Base-by-base conservation (phyloP, 2,113 vertebrate genomes). In the Chascanopsetta lugubris region DNA sequence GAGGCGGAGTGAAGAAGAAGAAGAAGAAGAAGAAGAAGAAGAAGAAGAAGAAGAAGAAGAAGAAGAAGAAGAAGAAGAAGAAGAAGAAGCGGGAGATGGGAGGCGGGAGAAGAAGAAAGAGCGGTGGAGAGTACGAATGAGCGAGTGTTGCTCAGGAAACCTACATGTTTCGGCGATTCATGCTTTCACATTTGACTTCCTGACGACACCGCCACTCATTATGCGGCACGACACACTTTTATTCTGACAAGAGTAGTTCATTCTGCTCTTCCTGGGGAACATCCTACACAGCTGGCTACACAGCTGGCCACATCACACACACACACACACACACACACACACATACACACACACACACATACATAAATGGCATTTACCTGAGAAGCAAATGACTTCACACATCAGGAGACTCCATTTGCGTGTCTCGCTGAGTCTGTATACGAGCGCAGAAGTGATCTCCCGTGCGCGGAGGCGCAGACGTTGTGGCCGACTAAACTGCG, bases 371-470 rank as follows among this genome's bases (percentile, higher is more conserved):
- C 59, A 55, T 56, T 61, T 67, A 77, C 66, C 75, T 75, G 58
- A 77, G 82, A 67, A 60, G 51, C 61, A 75, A 56, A 67, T 62
- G 56, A 71, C 76, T 83, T 76, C 69, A 67, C 70, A 74, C 80
- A 70, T 69, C 60, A 70, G 6, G 11, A 56, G 62, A 73, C 75
- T 68, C 79, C 67, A 81, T 70, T 80, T 54, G 71, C 47, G 65
- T 60, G 61, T 81, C 72, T 65, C 53, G 22, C 47, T 46, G 62
- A 77, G 64, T 47, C 62, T 11, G 45, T 29, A 40, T 80, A 56
- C 30, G 24, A 46, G 46, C 75, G 53, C 46, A 61, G 34, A 75
- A 74, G 72, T 18, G 51, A 36, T 80, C 75, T 63, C 65, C 40
- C 42, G 67, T 56, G 77, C 27, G 27, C 75, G 12, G 60, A 51